phyloP scores from a whole-genome alignment of 1,140 invertebrate species.

The Drosophila sproati region DNA sequence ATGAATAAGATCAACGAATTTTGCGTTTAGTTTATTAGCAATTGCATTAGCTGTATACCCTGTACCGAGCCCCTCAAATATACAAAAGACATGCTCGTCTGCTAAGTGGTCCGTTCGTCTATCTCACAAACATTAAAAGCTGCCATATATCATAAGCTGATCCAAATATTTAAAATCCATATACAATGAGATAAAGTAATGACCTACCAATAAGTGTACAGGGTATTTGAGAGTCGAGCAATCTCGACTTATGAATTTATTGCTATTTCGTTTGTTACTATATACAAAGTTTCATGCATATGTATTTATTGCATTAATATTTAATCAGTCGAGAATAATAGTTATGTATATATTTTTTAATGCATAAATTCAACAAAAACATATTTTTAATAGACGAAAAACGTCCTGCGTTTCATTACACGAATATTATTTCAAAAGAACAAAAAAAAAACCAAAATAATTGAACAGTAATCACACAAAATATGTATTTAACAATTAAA shows the following conservation, averaged over 20 bases:
- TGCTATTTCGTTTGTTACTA: constrained; percentile 3
- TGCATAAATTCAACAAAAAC: constrained; percentile 14
- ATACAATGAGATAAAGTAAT: neutral
- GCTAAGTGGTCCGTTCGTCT: neutral
- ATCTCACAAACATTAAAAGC: constrained; percentile 8
- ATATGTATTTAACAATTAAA: constrained; percentile 26
- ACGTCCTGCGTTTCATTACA: constrained; percentile 49
- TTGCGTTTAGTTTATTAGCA: constrained; percentile 33
- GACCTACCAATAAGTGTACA: neutral
- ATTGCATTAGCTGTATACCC: constrained; percentile 14
- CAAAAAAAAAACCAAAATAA: constrained; percentile 6
- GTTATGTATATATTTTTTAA: constrained; percentile 47
- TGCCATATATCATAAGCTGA: neutral
- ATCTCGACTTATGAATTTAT: neutral
- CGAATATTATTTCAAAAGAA: constrained; percentile 18
- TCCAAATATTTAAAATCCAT: too few relatives aligned
- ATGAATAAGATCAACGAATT: constrained; percentile 65
- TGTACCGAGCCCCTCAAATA: constrained; percentile 4
- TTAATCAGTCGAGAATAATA: constrained; percentile 13
- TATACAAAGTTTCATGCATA: too few relatives aligned
- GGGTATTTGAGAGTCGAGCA: constrained; percentile 18
- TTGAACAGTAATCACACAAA: constrained; percentile 3
- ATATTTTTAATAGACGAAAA: constrained; percentile 55
- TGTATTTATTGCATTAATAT: neutral
- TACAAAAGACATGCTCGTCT: neutral